These are phyloP conservation scores for Corythornis madagascariensis DNA, from an alignment of 2,113 vertebrate species.

Conservation along the genomic window DNA sequence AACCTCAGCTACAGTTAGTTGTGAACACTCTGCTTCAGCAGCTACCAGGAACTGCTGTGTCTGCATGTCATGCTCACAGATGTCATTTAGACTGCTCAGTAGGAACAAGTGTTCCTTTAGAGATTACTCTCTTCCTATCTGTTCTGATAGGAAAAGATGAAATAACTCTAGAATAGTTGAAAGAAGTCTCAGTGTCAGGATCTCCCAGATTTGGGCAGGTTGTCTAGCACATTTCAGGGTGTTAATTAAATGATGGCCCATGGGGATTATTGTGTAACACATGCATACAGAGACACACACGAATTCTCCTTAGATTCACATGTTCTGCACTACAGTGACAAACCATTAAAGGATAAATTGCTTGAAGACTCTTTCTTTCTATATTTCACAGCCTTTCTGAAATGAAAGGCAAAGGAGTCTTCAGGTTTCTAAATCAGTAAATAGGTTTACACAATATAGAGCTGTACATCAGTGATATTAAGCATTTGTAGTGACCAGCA, in stretches of 20 bases:
- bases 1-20: slow-evolving; percentile 46
- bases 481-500: background rate
- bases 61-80: slow-evolving; percentile 37
- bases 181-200: background rate
- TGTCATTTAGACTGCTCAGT: slow-evolving; percentile 35
- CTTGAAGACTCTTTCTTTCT: background rate
- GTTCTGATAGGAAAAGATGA: background rate
- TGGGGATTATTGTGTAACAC: background rate
- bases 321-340: background rate
- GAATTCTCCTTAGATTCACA: background rate
- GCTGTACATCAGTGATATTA: background rate
- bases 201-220: background rate
- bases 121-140: background rate
- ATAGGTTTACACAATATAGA: background rate
- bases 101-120: slow-evolving; percentile 52
- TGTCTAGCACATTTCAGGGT: slow-evolving; percentile 20
- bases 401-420: background rate
- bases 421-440: background rate
- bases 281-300: background rate
- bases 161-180: background rate
- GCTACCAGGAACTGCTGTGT: slow-evolving; percentile 34
- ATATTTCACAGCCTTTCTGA: background rate
- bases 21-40: background rate
- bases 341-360: background rate
- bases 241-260: slow-evolving; percentile 10